Base-by-base conservation (phyloP, 2,888 invertebrate genomes). In the Zaprionus bogoriensis region DNA sequence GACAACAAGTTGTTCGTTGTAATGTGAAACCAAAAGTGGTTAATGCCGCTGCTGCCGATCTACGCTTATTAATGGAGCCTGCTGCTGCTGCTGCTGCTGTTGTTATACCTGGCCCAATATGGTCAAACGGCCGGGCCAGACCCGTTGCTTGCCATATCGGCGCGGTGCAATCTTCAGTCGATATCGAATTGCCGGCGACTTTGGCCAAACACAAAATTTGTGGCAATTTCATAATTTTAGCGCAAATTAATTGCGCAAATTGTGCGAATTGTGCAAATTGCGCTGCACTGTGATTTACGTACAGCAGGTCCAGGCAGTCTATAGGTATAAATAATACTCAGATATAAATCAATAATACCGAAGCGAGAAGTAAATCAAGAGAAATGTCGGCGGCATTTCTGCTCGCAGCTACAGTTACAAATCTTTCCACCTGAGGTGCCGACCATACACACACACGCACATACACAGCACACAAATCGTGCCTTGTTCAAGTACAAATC, bases 211-310 rank as follows among this genome's bases (percentile, higher is more conserved):
- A 20, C 59, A 62, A 72, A 61, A 59, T 68, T 75, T 57, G 51
- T 78, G 65, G 68, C 61, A 42, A 67, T 71, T 65, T 79, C 61
- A 72, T 74, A 74, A 79, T 74, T 81, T 72, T 58, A 41, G 64
- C 65, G 61, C 71, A 69, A 69, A 71, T 79, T 83, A 83, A 79
- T 79, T 79, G 77, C 77, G 74, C 77, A 82, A 86, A 81, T 77
- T 79, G 67, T 63, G 71, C 23, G 77, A 84, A 80, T 75, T 77
- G 66, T 66, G 66, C 41, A 45, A n/a, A 14, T 1, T 12, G 9
- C 45, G 14, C 25, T 48, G 9, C 20, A 41, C 73, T 50, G 46
- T 71, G 81, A 81, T 79, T 85, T 80, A 85, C 66, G 54, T 52
- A 12, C 12, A 70, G 17, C 32, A 63, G 66, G 59, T 70, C n/a